A percentile compares a stretch with the other conserved stretches of the same genome.
These are phyloP conservation scores for Vulpes vulpes DNA, from an alignment of 2,113 vertebrate species.

Conservation along the genomic window DNA sequence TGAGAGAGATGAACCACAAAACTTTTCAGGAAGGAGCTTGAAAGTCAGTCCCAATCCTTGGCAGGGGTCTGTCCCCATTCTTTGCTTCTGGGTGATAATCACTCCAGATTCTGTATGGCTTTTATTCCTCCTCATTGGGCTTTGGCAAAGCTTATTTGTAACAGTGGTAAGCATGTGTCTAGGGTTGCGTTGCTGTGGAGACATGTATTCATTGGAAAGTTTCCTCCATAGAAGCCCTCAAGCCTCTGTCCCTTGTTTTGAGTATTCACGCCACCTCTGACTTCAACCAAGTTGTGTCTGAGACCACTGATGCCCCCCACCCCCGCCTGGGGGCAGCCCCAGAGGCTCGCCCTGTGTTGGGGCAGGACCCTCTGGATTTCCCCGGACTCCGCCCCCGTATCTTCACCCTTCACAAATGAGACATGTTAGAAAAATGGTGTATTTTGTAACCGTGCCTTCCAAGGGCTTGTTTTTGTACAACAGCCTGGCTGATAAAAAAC, in stretches of 20 bases:
- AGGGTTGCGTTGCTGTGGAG: neutral
- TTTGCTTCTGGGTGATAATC: neutral
- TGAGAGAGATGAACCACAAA: neutral
- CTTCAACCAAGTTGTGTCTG: neutral
- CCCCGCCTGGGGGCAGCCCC: neutral
- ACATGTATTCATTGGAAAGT: fast-evolving
- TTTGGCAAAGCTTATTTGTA: neutral
- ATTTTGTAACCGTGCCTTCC: neutral
- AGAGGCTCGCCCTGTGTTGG: fast-evolving
- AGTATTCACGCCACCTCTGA: neutral
- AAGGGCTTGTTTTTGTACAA: conserved; percentile 55
- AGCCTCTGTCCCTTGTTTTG: neutral
- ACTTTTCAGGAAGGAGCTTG: neutral
- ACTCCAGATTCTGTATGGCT: neutral
- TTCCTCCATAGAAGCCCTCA: neutral
- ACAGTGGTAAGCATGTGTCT: fast-evolving
- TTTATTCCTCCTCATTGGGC: neutral
- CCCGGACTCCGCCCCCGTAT: neutral
- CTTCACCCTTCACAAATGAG: neutral
- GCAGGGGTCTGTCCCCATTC: neutral
- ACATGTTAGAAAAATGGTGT: neutral
- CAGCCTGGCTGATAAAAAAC: neutral
- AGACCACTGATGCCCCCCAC: neutral
- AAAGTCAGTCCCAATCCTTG: neutral
- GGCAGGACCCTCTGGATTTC: fast-evolving